phyloP scores from a whole-genome alignment of 2,888 invertebrate genomes.

The Ormyrus nitidulus region DNA sequence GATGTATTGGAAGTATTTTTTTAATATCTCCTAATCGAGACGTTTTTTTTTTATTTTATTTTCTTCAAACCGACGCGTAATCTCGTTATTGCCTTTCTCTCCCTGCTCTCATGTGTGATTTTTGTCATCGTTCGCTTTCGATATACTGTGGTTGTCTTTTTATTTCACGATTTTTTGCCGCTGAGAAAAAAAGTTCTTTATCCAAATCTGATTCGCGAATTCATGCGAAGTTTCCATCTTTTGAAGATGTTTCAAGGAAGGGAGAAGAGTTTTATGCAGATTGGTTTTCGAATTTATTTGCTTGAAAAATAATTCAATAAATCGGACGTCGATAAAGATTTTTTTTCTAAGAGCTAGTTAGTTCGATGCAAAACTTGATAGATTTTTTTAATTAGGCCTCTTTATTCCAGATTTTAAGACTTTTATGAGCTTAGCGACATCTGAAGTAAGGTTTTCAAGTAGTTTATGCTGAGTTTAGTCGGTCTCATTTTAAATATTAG shows the following conservation, averaged over 20 bases:
- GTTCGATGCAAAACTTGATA: slow-evolving; percentile 46
- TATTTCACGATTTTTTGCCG: background rate
- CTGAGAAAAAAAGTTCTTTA: no score
- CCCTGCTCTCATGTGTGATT: background rate
- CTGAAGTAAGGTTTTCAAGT: slow-evolving; percentile 26
- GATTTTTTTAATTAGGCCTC: slow-evolving; percentile 46
- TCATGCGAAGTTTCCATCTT: no score
- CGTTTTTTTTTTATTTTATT: slow-evolving; percentile 21
- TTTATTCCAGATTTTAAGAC: slow-evolving; percentile 23
- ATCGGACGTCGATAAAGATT: background rate
- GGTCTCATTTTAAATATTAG: slow-evolving; percentile 20
- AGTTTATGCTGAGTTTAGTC: slow-evolving; percentile 26
- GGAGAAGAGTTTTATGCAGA: no score
- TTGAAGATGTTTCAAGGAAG: no score
- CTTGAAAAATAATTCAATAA: background rate
- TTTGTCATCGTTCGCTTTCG: slow-evolving; percentile 9
- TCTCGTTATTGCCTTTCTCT: slow-evolving; percentile 20
- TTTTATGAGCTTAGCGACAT: slow-evolving; percentile 18
- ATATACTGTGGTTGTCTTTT: background rate
- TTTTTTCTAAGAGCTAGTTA: background rate
- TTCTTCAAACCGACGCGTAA: background rate
- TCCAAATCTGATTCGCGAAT: no score
- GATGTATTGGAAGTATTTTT: slow-evolving; percentile 46
- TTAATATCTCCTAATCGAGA: background rate
- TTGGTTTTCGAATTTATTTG: background rate